phyloP scores from a whole-genome alignment of 1,140 invertebrate genomes.

The Apis dorsata region DNA sequence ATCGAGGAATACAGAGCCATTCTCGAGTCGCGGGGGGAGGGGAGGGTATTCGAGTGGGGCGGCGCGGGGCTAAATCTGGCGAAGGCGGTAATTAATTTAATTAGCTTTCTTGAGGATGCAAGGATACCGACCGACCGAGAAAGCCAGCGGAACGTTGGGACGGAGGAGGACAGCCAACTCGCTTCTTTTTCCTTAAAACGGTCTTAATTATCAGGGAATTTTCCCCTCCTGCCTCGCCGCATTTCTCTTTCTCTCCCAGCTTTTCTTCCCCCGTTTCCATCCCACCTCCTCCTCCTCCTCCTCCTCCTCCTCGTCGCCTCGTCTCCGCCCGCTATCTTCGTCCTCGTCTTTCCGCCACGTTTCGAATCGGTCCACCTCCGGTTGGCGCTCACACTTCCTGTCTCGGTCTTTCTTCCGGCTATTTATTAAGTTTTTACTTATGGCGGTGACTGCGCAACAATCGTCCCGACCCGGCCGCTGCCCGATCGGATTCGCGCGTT shows the following conservation, averaged over 20 bases:
- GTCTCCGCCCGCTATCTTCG: not conserved
- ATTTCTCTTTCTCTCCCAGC: slow-evolving; percentile 5
- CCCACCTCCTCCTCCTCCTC: not conserved
- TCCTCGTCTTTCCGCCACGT: not conserved
- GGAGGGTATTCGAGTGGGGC: slow-evolving; percentile 2
- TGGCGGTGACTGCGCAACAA: slow-evolving; percentile 61
- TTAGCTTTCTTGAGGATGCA: slow-evolving; percentile 76
- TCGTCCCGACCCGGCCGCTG: slow-evolving; percentile 52
- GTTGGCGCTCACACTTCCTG: slow-evolving; percentile 38
- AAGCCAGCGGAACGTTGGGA: slow-evolving; percentile 4
- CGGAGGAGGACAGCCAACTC: slow-evolving; percentile 20
- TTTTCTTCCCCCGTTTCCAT: not conserved
- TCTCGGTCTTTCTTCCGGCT: slow-evolving; percentile 63
- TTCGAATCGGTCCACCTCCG: not conserved
- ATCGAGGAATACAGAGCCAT: slow-evolving; percentile 38
- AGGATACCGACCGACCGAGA: slow-evolving; percentile 61
- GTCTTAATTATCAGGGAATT: slow-evolving; percentile 72
- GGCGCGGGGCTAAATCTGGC: slow-evolving; percentile 67
- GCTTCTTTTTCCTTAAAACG: slow-evolving; percentile 72
- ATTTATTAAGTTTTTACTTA: slow-evolving; percentile 75
- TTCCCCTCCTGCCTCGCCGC: slow-evolving; percentile 1
- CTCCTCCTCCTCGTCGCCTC: not conserved
- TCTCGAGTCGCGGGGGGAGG: not conserved
- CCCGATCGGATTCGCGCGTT: slow-evolving; percentile 49
- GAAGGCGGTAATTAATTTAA: slow-evolving; percentile 78